Percentiles rank a stretch among this genome's conserved stretches.
Evolutionary conservation across 2,113 vertebrate genomes (phyloP).

Genomic region (Thalassoma bifasciatum): DNA sequence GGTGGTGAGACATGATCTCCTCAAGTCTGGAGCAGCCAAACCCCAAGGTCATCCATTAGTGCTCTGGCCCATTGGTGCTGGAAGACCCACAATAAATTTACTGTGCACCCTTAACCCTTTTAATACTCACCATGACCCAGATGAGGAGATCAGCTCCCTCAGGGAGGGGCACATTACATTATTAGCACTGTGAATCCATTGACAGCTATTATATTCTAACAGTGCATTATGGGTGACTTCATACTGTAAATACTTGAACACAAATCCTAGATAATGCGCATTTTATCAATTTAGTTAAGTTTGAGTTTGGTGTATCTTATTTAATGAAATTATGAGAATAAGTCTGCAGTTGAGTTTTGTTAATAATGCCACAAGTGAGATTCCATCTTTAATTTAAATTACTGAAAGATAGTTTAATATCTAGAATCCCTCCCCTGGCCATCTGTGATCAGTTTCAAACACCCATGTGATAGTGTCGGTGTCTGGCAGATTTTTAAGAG

Average conservation of each 20-base stretch:
- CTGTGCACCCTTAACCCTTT: slow-evolving; percentile 96
- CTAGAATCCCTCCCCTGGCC: slow-evolving; percentile 55
- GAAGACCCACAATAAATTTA: slow-evolving; percentile 94
- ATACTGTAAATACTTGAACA: slow-evolving; percentile 78
- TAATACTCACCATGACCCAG: slow-evolving; percentile 88
- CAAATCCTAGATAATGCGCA: slow-evolving; percentile 37
- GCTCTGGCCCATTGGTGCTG: slow-evolving; percentile 88
- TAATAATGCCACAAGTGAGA: slow-evolving; percentile 66
- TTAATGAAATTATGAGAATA: slow-evolving; percentile 46
- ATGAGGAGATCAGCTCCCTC: slow-evolving; percentile 88
- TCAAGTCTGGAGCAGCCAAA: slow-evolving; percentile 91
- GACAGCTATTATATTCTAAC: slow-evolving; percentile 81
- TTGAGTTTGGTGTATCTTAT: slow-evolving; percentile 40
- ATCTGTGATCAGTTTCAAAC: slow-evolving; percentile 74
- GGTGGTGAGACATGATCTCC: slow-evolving; percentile 98
- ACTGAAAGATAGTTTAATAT: slow-evolving; percentile 75
- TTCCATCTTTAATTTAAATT: slow-evolving; percentile 81
- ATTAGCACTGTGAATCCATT: slow-evolving; percentile 82
- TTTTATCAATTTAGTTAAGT: slow-evolving; percentile 43
- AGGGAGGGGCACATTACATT: slow-evolving; percentile 85
- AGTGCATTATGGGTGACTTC: slow-evolving; percentile 71
- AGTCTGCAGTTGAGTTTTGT: slow-evolving; percentile 46
- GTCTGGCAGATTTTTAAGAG: slow-evolving; percentile 60
- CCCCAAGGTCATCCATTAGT: slow-evolving; percentile 99
- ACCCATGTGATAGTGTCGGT: slow-evolving; percentile 61